These are phyloP conservation scores for Balearica regulorum DNA, from an alignment of 2,797 vertebrate species.

Conservation along the genomic window DNA sequence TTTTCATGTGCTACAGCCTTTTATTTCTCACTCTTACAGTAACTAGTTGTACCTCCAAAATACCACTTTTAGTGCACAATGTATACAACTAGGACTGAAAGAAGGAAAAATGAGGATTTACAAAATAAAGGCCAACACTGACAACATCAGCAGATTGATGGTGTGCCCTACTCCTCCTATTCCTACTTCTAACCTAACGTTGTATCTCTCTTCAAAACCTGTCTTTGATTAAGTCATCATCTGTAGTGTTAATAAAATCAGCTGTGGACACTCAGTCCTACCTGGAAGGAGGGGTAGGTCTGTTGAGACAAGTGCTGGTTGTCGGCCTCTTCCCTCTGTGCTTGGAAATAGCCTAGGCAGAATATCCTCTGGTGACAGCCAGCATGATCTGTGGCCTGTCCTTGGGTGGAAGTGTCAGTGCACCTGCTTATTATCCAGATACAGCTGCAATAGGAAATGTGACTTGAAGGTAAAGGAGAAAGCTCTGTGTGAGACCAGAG, in stretches of 20 bases:
- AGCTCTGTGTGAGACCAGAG: neutral
- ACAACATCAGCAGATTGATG: neutral
- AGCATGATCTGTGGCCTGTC: neutral
- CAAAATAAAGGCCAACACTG: neutral
- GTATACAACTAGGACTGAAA: neutral
- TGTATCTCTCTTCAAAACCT: neutral
- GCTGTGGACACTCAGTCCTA: neutral
- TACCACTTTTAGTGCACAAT: neutral
- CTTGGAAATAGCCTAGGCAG: neutral
- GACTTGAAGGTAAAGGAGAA: neutral
- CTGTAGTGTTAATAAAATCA: neutral
- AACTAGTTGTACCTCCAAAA: neutral
- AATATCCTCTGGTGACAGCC: neutral
- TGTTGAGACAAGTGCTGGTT: neutral
- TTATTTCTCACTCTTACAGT: neutral
- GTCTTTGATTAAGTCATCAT: neutral
- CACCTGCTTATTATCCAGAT: neutral
- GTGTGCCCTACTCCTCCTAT: neutral
- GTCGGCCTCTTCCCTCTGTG: neutral
- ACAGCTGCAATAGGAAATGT: neutral
- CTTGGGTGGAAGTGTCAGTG: neutral
- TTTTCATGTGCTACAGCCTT: neutral
- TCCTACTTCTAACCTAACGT: neutral
- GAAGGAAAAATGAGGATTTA: neutral
- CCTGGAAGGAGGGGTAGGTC: neutral